phyloP scores from a whole-genome alignment of 1,140 invertebrate species.

The Theocolax elegans region DNA sequence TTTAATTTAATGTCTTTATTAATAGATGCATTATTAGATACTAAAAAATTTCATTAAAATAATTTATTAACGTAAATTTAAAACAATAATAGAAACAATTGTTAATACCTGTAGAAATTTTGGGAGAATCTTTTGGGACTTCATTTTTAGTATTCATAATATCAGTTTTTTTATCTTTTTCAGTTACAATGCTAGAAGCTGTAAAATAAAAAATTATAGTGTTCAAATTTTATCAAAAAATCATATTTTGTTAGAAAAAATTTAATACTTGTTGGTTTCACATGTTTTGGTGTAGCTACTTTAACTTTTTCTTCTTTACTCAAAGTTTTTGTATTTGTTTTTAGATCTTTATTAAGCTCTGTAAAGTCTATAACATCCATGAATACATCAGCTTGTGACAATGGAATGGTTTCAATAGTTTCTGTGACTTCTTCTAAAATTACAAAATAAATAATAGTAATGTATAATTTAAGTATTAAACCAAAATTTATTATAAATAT shows the following conservation, averaged over 20 bases:
- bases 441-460: neutral
- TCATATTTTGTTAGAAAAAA: no score
- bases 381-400: conserved; percentile 34
- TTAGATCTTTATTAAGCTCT: conserved; percentile 12
- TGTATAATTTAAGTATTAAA: neutral
- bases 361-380: conserved; percentile 28
- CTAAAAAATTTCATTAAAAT: no score
- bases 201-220: no score
- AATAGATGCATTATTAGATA: neutral
- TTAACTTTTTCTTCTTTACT: neutral
- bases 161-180: no score
- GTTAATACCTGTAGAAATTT: no score
- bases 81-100: no score
- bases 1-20: neutral
- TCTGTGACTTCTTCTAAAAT: neutral
- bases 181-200: no score
- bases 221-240: no score
- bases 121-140: no score
- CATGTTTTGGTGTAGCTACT: neutral
- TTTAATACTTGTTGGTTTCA: no score
- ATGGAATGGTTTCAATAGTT: neutral
- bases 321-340: neutral
- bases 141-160: no score
- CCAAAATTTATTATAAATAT: neutral
- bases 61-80: no score